A percentile compares a stretch with the other conserved stretches of the same genome.
Evolutionary conservation across 2,888 invertebrate species (phyloP).

Genomic region (Thereva unica): DNA sequence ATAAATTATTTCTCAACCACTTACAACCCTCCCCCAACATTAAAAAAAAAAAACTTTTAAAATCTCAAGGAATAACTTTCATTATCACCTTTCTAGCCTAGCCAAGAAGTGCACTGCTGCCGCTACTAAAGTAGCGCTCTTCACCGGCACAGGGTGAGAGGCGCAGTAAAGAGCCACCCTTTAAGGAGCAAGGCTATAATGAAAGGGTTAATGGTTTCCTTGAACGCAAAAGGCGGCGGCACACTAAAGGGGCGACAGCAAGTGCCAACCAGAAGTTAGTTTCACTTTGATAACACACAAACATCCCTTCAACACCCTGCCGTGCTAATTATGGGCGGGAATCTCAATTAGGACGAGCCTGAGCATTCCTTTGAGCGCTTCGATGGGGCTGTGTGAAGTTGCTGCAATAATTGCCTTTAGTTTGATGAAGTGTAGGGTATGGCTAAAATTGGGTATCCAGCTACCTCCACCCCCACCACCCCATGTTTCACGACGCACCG

Average conservation of each 20-base stretch:
- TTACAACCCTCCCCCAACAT: too few species aligned
- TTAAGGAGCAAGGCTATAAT: background rate
- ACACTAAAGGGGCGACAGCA: background rate
- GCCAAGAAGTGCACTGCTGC: too few species aligned
- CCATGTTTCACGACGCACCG: too few species aligned
- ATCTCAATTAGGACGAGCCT: conserved; percentile 28
- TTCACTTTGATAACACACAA: conserved; percentile 27
- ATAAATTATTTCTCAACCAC: too few species aligned
- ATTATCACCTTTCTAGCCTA: too few species aligned
- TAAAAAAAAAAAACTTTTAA: too few species aligned
- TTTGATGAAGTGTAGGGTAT: background rate
- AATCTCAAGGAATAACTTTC: too few species aligned
- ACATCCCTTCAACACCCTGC: conserved; percentile 31
- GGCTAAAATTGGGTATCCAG: background rate
- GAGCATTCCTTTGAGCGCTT: conserved; percentile 26
- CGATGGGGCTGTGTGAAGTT: conserved; percentile 1
- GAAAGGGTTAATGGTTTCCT: conserved; percentile 33
- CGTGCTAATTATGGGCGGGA: conserved; percentile 35
- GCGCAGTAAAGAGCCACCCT: too few species aligned
- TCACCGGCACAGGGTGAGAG: too few species aligned
- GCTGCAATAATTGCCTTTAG: conserved; percentile 14
- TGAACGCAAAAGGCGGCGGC: conserved; percentile 20
- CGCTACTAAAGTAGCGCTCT: too few species aligned
- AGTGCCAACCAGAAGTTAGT: conserved; percentile 20
- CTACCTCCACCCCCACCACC: too few species aligned